Evolutionary conservation across 2,888 invertebrate genomes (phyloP), one percentile per base, ranked within the genome.

Genomic region (Galerucella calmariensis): DNA sequence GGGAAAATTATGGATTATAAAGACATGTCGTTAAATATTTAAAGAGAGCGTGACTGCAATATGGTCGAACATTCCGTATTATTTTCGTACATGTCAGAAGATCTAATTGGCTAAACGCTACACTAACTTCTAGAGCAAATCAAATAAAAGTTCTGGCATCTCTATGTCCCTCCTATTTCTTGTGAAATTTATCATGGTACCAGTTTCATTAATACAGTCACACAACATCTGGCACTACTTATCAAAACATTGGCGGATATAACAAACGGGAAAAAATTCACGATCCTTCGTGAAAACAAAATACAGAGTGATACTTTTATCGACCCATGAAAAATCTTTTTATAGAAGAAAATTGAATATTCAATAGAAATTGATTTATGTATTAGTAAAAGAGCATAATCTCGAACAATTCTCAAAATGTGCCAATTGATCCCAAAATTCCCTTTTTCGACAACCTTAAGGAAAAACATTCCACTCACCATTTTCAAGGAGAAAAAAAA

Each of bases 201-300:
- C 53, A 65, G 59, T 72, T 75, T 75, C 74, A 76, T 76, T 76
- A 76, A 73, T 67, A 72, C 66, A 69, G 51, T 48, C 67, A 27
- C 69, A 68, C 70, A 69, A 79, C 84, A 84, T 83, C 83, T 84
- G 84, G 82, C 81, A 79, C 74, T 74, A 78, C 75, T 81, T 82
- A 20, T 74, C 74, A 74, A 74, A 70, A 44, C 61, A 69, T 61
- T 69, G 69, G 61, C 69, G 69, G 61, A 48, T 69, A n/a, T n/a
- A 46, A n/a, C 51, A 66, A 20, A 56, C 16, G 16, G 10, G 9
- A 56, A 20, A 16, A 20, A 20, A 20, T 12, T 12, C 48, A 48
- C 48, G 35, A 35, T 48, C 10, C 4, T 12, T 0, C 48, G 48
- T 48, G 0, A 12, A 48, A 12, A 48, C 11, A 12, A 48, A 8